Evolutionary conservation across 2,888 invertebrate species (phyloP).

Genomic region (Chironomus tentans): DNA sequence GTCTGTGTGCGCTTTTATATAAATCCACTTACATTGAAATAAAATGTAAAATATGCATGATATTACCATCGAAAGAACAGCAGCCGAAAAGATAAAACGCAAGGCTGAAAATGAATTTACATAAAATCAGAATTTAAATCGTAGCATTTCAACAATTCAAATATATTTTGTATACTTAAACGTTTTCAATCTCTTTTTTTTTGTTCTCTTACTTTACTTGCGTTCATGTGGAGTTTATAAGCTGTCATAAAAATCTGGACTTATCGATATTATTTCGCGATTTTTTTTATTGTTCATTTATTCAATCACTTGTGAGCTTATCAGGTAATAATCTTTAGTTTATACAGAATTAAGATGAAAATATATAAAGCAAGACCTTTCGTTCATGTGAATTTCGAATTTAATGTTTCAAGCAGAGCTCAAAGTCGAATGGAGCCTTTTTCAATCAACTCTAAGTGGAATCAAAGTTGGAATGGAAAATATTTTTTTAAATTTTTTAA

Average conservation of each 20-base stretch:
- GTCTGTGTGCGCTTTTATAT: neutral
- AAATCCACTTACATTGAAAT: neutral
- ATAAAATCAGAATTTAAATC: neutral
- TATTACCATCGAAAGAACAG: neutral
- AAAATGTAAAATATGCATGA: neutral
- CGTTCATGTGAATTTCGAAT: too few relatives aligned
- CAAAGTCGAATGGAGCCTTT: too few relatives aligned
- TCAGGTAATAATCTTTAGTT: neutral
- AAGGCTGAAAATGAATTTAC: neutral
- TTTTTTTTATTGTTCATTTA: neutral
- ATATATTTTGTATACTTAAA: neutral
- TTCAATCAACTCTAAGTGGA: too few relatives aligned
- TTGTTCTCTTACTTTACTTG: neutral
- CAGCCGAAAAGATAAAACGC: conserved; percentile 4
- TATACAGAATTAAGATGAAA: too few relatives aligned
- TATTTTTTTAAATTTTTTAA: too few relatives aligned
- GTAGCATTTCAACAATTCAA: neutral
- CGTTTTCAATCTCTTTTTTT: neutral
- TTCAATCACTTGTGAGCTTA: neutral
- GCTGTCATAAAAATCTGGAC: conserved; percentile 22
- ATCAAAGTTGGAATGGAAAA: too few relatives aligned
- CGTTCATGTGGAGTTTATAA: neutral
- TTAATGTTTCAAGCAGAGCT: too few relatives aligned
- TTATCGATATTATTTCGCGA: conserved; percentile 3
- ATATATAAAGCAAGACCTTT: too few relatives aligned